Conservation (phyloP, 2,113 vertebrate species). For the Patagioenas fasciata region DNA sequence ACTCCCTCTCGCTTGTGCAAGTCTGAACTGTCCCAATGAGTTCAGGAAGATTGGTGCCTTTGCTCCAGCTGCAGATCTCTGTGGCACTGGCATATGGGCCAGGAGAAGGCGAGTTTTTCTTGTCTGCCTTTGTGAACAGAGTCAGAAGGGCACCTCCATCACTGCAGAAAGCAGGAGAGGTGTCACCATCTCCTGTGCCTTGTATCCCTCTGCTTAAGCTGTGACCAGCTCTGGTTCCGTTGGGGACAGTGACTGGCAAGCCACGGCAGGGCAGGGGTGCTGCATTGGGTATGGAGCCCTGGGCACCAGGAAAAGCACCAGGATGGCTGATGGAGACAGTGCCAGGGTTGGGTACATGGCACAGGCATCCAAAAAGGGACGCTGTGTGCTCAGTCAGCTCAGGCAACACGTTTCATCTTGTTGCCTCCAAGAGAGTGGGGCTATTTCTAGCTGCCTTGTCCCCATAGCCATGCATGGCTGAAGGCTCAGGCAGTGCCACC, state of each 20-base stretch:
- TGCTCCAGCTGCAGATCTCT: neutral
- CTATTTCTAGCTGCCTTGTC: neutral
- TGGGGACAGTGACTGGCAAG: neutral
- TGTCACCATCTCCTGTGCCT: neutral
- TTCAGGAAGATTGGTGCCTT: neutral
- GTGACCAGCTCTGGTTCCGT: neutral
- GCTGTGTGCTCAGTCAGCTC: neutral
- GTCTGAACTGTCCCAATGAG: neutral
- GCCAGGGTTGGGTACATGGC: neutral
- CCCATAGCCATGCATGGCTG: fast-evolving
- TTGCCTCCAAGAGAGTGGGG: neutral
- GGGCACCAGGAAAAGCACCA: neutral
- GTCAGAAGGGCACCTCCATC: neutral
- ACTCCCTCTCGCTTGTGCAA: neutral
- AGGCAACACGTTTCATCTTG: fast-evolving
- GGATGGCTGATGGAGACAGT: neutral
- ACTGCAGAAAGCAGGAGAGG: neutral
- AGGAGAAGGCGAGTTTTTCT: neutral
- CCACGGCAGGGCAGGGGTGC: neutral
- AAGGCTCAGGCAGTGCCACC: neutral
- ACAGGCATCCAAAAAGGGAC: neutral
- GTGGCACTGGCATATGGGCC: fast-evolving
- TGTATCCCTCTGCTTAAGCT: neutral
- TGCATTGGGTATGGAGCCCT: neutral
- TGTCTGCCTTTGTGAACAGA: neutral